Evolutionary conservation across 1,140 invertebrate genomes (phyloP).

Genomic region (Pseudomyrmex pallidus): DNA sequence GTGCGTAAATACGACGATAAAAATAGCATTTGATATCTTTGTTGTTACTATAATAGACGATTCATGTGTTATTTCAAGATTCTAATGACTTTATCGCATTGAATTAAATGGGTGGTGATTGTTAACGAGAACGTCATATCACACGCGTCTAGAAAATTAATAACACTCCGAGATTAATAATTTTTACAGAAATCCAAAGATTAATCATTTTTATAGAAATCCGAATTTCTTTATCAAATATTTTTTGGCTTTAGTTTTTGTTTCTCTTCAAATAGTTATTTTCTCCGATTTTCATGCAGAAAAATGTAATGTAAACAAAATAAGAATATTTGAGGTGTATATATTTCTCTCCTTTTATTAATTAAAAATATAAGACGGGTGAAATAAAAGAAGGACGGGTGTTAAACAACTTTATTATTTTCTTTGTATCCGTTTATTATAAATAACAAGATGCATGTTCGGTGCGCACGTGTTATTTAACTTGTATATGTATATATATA

Average conservation of each 20-base stretch:
- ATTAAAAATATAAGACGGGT: neutral
- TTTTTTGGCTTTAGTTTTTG: slow-evolving; percentile 1
- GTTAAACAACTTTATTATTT: slow-evolving; percentile 61
- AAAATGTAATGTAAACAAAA: neutral
- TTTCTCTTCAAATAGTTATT: slow-evolving; percentile 52
- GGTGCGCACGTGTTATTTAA: slow-evolving; percentile 83
- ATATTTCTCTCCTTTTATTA: neutral
- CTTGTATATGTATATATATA: slow-evolving; percentile 74
- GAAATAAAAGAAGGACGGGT: neutral
- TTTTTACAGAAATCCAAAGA: slow-evolving; percentile 61
- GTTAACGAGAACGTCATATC: slow-evolving; percentile 8
- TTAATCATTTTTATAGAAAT: slow-evolving; percentile 50
- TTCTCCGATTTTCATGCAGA: neutral
- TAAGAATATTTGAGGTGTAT: neutral
- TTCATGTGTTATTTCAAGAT: neutral
- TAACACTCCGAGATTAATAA: neutral
- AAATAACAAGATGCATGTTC: slow-evolving; percentile 85
- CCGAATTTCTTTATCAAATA: slow-evolving; percentile 50
- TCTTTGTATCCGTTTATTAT: slow-evolving; percentile 82
- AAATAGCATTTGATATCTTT: slow-evolving; percentile 14
- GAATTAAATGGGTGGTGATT: slow-evolving; percentile 27
- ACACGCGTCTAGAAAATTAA: neutral
- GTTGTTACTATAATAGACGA: neutral
- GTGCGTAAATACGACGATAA: neutral
- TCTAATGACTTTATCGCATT: neutral